A percentile compares a stretch with the other conserved stretches of the same genome.
Conservation (phyloP, 2,888 invertebrate species). For the Melinaea menophilus region DNA sequence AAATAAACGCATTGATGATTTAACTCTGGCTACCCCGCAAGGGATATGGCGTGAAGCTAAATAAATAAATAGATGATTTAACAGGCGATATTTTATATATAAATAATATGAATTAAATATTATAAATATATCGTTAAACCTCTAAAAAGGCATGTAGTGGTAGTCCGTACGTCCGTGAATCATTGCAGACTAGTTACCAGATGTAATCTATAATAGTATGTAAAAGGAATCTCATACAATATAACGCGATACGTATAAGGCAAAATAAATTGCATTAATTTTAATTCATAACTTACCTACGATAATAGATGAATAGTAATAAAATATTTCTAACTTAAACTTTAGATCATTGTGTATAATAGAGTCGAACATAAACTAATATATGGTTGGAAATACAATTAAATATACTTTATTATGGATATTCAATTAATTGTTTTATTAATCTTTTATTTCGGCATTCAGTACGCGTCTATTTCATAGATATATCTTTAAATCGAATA, state of each 20-base stretch:
- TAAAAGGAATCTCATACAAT: conserved; percentile 26
- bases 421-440: not conserved
- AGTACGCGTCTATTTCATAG: no score
- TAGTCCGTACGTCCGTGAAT: conserved; percentile 20
- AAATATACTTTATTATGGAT: not conserved
- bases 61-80: not conserved
- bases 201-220: conserved; percentile 24
- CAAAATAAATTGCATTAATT: conserved; percentile 25
- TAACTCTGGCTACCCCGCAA: no score
- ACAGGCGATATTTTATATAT: not conserved
- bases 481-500: no score
- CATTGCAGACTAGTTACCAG: conserved; percentile 25
- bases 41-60: no score
- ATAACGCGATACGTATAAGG: conserved; percentile 17
- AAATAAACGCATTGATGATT: not conserved
- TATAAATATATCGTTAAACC: not conserved
- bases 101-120: not conserved
- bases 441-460: not conserved
- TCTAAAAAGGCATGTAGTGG: conserved; percentile 16
- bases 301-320: conserved; percentile 10
- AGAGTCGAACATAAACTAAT: not conserved
- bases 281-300: conserved; percentile 13
- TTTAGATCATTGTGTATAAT: not conserved
- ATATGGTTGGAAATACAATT: not conserved
- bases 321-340: conserved; percentile 3